A percentile compares a stretch with the other conserved stretches of the same genome.
Evolutionary conservation across 2,113 vertebrate genomes (phyloP).

Genomic region (Eretmodus cyanostictus): DNA sequence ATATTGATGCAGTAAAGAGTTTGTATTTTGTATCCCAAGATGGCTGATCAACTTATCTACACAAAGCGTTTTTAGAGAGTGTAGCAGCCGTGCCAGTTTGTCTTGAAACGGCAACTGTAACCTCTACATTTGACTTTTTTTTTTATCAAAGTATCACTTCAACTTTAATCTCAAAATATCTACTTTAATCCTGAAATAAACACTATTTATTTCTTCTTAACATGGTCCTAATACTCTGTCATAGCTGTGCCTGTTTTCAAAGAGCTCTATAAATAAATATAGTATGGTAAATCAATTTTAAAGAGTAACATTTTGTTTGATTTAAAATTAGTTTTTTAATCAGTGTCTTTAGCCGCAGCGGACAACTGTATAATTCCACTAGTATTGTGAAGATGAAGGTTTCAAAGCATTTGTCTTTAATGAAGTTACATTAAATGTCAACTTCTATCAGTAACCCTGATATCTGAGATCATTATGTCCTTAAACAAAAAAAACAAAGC

Average conservation of each 20-base stretch:
- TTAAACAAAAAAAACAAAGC: not conserved
- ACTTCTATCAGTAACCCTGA: not conserved
- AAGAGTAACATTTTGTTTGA: not conserved
- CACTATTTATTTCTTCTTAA: not conserved
- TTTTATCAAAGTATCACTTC: not conserved
- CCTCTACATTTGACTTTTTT: not conserved
- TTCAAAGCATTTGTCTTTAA: not conserved
- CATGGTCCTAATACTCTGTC: not conserved
- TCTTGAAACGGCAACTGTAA: not conserved
- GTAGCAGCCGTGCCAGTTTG: not conserved
- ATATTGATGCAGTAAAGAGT: not conserved
- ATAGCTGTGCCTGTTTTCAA: not conserved
- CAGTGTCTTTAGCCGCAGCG: not conserved
- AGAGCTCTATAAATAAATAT: not conserved
- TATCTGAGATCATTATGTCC: not conserved
- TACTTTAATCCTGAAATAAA: not conserved
- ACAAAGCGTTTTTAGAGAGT: not conserved
- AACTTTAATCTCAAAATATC: not conserved
- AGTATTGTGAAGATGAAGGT: not conserved
- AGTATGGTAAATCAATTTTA: not conserved
- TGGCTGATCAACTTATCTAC: not conserved
- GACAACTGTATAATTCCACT: not conserved
- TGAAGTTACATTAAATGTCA: not conserved
- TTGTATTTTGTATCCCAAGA: not conserved
- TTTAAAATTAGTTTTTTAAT: not conserved